These are phyloP conservation scores for Heliconius ismenius DNA, from an alignment of 2,888 invertebrate species.

Conservation along the genomic window DNA sequence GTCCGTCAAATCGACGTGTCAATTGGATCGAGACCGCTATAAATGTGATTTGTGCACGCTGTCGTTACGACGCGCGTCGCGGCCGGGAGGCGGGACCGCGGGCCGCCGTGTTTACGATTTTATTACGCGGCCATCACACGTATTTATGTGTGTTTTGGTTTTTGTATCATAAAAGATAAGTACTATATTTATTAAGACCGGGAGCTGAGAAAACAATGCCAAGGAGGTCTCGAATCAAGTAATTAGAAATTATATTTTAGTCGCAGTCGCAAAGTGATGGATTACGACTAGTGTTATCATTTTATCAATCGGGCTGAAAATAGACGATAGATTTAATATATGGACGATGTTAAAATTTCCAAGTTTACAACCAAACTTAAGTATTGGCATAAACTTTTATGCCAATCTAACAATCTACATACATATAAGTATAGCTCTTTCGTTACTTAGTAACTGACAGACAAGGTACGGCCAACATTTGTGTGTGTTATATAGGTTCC, in stretches of 20 bases:
- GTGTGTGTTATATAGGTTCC: too few relatives aligned
- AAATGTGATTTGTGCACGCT: constrained; percentile 35
- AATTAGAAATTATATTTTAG: neutral
- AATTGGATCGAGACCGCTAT: constrained; percentile 33
- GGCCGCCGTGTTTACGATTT: constrained; percentile 18
- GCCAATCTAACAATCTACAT: too few relatives aligned
- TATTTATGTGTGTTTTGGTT: constrained; percentile 23
- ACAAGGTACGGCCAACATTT: too few relatives aligned
- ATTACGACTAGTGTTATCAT: neutral
- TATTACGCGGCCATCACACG: constrained; percentile 21
- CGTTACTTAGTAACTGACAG: too few relatives aligned
- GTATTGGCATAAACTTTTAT: too few relatives aligned
- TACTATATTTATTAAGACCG: constrained; percentile 5
- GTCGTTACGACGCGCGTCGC: constrained; percentile 22
- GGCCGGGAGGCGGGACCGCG: constrained; percentile 12
- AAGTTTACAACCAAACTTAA: too few relatives aligned
- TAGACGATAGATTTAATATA: too few relatives aligned
- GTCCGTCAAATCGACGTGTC: constrained; percentile 39
- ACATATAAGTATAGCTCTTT: too few relatives aligned
- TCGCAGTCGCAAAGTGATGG: neutral
- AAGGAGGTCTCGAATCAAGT: constrained; percentile 2
- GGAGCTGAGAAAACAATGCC: constrained; percentile 3
- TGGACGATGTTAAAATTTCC: too few relatives aligned
- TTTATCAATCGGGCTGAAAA: too few relatives aligned
- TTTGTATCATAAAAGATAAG: constrained; percentile 21